Percentiles rank a stretch among this genome's conserved stretches.
Evolutionary conservation across 2,113 vertebrate species (phyloP).

Genomic region (Mastomys coucha): DNA sequence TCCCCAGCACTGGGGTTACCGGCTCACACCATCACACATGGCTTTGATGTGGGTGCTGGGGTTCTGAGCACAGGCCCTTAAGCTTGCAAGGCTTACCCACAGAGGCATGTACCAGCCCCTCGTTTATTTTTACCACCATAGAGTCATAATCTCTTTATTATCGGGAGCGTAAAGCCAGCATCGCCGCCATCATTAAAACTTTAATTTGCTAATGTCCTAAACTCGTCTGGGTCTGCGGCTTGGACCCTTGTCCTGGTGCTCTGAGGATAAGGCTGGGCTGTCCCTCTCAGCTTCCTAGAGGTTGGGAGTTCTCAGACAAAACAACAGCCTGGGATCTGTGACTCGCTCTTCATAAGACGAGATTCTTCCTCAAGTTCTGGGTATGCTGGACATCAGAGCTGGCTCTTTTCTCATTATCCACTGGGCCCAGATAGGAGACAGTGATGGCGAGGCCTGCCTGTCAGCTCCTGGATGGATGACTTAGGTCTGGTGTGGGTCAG

Average conservation of each 20-base stretch:
- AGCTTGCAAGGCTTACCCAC: not conserved
- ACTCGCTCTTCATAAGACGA: not conserved
- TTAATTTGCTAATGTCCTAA: not conserved
- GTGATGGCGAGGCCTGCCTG: not conserved
- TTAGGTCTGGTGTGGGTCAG: not conserved
- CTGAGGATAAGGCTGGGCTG: not conserved
- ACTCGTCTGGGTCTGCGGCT: not conserved
- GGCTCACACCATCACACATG: not conserved
- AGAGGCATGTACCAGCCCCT: not conserved
- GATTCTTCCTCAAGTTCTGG: not conserved
- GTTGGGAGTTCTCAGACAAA: not conserved
- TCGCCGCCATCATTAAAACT: not conserved
- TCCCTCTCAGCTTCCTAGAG: not conserved
- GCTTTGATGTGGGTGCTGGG: not conserved
- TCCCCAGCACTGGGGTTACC: not conserved
- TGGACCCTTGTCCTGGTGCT: not conserved
- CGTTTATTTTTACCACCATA: not conserved
- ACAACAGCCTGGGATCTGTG: accelerated
- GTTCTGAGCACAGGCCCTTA: not conserved
- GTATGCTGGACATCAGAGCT: not conserved
- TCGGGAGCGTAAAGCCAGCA: not conserved
- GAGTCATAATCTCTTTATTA: not conserved
- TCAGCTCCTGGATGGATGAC: not conserved
- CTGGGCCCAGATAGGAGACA: not conserved
- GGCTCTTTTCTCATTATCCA: not conserved